A percentile compares a stretch with the other conserved stretches of the same genome.
Conservation (phyloP, 2,113 vertebrate species). For the Dinomys branickii region DNA sequence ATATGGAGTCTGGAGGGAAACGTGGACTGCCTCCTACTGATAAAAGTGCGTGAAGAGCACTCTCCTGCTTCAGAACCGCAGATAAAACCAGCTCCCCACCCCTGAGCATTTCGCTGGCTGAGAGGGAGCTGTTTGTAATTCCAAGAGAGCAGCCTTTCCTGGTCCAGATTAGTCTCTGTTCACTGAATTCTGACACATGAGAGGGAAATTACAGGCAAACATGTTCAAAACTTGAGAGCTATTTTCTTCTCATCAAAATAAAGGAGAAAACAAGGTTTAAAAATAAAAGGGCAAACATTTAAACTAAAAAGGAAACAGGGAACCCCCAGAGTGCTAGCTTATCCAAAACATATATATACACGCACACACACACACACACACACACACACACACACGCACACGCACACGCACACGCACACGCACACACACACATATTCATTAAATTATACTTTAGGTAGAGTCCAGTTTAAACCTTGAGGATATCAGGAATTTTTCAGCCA, state of each 20-base stretch:
- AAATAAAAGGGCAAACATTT: background rate
- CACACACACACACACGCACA: too few relatives aligned
- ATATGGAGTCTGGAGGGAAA: background rate
- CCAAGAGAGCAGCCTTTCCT: background rate
- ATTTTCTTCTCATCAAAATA: slow-evolving; percentile 25
- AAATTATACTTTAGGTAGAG: background rate
- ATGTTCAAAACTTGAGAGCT: background rate
- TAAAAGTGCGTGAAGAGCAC: background rate
- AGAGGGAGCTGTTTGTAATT: background rate
- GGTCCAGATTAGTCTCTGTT: background rate
- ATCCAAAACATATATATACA: background rate
- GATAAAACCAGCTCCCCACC: background rate
- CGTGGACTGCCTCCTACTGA: background rate
- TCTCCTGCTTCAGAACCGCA: background rate
- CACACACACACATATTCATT: too few relatives aligned
- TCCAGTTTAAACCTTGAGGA: background rate
- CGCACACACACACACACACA: too few relatives aligned
- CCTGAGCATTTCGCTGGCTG: background rate
- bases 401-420: too few relatives aligned
- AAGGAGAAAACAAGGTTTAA: background rate
- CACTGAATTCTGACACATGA: background rate
- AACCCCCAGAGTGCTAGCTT: background rate
- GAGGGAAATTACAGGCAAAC: background rate
- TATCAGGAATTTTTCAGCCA: background rate
- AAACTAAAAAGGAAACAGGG: background rate